phyloP scores from a whole-genome alignment of 2,113 vertebrate genomes.

The Sander lucioperca region DNA sequence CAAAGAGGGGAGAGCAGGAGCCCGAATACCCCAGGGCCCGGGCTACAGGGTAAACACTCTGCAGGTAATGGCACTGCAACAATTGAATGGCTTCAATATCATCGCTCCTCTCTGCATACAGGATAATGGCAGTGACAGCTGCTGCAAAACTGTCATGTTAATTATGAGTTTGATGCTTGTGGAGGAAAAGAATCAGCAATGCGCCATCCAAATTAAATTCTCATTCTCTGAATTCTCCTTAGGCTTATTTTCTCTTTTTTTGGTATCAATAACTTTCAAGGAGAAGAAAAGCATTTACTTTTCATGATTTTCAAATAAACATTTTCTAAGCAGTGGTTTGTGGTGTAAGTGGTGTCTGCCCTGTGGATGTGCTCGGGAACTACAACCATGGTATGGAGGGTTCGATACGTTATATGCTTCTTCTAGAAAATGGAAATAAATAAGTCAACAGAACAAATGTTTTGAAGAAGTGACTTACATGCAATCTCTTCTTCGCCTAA shows the following conservation, averaged over 20 bases:
- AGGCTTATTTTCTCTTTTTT: rapidly evolving
- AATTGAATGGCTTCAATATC: conserved; percentile 31
- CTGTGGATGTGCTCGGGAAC: not conserved
- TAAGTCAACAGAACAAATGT: conserved; percentile 81
- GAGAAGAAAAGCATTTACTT: not conserved
- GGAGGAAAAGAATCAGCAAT: not conserved
- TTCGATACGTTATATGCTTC: conserved; percentile 21
- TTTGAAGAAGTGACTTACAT: conserved; percentile 72
- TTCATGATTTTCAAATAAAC: too few species aligned
- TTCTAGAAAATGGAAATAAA: conserved; percentile 76
- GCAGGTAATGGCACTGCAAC: conserved; percentile 66
- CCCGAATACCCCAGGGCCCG: not conserved
- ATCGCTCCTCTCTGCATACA: conserved; percentile 20
- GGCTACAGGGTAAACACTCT: conserved; percentile 57
- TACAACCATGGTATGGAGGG: not conserved
- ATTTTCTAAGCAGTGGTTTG: not conserved
- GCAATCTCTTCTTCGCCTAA: conserved; percentile 47
- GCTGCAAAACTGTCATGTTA: conserved; percentile 46
- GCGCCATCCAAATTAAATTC: not conserved
- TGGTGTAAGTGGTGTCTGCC: not conserved
- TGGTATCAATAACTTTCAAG: not conserved
- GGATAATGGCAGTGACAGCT: conserved; percentile 26
- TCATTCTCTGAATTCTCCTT: not conserved
- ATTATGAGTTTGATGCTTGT: conserved; percentile 27
- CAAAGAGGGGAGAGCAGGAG: conserved; percentile 49